phyloP scores from a whole-genome alignment of 2,113 vertebrate genomes.

The Pleuronectes platessa region DNA sequence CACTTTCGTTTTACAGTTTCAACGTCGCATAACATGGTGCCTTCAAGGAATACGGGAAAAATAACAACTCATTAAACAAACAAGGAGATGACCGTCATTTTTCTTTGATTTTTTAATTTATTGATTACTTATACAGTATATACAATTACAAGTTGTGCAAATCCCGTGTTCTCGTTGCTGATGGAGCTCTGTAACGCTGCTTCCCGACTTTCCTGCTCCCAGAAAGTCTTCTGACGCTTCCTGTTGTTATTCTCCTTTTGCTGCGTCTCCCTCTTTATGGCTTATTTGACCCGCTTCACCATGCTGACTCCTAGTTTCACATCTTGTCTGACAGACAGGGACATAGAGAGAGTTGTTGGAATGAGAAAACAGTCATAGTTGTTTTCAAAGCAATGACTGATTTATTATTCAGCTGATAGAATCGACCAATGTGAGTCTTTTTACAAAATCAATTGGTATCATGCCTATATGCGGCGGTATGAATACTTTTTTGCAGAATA shows the following conservation, averaged over 20 bases:
- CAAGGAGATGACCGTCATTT: too few relatives aligned
- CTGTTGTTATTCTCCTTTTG: constrained; percentile 88
- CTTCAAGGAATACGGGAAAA: neutral
- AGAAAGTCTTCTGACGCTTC: constrained; percentile 90
- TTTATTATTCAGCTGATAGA: too few relatives aligned
- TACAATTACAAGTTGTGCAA: constrained; percentile 74
- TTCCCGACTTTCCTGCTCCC: constrained; percentile 91
- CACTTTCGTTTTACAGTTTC: constrained; percentile 46
- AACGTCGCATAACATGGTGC: constrained; percentile 30
- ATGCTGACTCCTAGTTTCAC: constrained; percentile 91
- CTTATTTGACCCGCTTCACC: constrained; percentile 86
- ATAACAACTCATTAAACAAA: neutral
- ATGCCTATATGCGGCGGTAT: too few relatives aligned
- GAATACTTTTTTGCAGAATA: too few relatives aligned
- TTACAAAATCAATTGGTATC: too few relatives aligned
- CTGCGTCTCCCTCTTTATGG: constrained; percentile 85
- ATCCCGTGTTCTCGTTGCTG: constrained; percentile 91
- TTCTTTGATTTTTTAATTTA: too few relatives aligned
- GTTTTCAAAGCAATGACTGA: too few relatives aligned
- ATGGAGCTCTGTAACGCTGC: constrained; percentile 87
- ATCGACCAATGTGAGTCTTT: too few relatives aligned
- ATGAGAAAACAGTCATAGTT: too few relatives aligned
- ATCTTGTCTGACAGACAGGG: constrained; percentile 82
- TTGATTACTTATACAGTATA: too few relatives aligned
- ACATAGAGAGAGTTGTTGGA: too few relatives aligned